Base-by-base conservation (phyloP, 2,113 vertebrate species). In the Neofelis nebulosa region DNA sequence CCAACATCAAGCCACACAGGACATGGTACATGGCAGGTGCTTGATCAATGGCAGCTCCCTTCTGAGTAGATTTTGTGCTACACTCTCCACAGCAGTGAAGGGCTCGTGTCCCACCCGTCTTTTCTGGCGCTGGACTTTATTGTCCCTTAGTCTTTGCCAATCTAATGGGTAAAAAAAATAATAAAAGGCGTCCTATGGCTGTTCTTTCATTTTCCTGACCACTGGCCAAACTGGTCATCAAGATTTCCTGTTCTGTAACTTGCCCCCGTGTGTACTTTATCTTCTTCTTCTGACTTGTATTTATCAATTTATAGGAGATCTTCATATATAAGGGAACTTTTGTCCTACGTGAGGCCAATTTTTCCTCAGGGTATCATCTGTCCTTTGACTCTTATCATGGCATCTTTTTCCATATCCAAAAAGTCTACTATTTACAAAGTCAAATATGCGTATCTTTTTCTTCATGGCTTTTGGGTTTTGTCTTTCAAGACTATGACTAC, bases 1-100 rank as follows among this genome's bases (percentile, higher is more conserved):
- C 82, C 21, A 19, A 11, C 38, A 18, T 41, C 15, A 3, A 41
- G 78, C 10, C 5, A 15, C n/a, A 25, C 12, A 25, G 11, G 63
- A 33, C 2, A 0, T 0, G 21, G 61, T 2, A 33, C 18, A 33
- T 1, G 10, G 82, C 82, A 33, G 45, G 31, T 5, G 19, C 33
- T 10, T 9, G 38, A 18, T 10, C 23, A 71, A 52, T 1, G n/a
- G 31, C 7, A 7, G 31, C 5, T 19, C 81, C 55, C 13, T 41
- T 38, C 13, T 7, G 66, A 89, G 45, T 1, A 18, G 41, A 45
- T 31, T 63, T 45, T 10, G 13, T 12, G 63, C n/a, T 5, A 4
- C 69, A 13, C 23, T 7, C 36, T 21, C 92, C 14, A 11, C 0
- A 4, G 23, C 14, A 45, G 1, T n/a, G 68, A 14, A 36, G 25